A percentile compares a stretch with the other conserved stretches of the same genome.
Evolutionary conservation across 2,797 vertebrate genomes (phyloP).

Genomic region (Poeciliopsis gracilis): DNA sequence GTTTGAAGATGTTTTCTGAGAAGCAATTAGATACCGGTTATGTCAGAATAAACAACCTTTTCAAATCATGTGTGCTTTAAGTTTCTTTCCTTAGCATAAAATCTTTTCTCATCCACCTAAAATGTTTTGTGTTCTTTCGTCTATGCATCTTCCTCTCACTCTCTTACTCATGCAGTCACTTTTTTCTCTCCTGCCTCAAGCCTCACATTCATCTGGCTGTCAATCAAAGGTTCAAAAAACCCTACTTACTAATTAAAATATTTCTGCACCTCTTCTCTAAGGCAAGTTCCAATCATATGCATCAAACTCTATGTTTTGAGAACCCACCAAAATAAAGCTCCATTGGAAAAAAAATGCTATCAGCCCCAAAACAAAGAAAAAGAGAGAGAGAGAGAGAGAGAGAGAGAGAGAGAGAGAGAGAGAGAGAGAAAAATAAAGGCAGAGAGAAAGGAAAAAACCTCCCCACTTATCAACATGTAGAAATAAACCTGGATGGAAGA

Average conservation of each 20-base stretch:
- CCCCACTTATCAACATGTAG: conserved; percentile 49
- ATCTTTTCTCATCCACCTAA: conserved; percentile 27
- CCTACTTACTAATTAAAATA: conserved; percentile 49
- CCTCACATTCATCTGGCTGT: conserved; percentile 56
- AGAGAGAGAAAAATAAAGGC: neutral
- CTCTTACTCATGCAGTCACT: conserved; percentile 1
- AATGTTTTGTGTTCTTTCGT: conserved; percentile 23
- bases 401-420: neutral
- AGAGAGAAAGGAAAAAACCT: conserved; percentile 11
- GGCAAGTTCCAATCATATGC: conserved; percentile 51
- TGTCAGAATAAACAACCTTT: conserved; percentile 3
- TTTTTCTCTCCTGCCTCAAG: conserved; percentile 48
- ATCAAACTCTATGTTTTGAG: conserved; percentile 50
- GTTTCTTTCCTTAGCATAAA: conserved; percentile 17
- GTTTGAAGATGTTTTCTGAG: neutral
- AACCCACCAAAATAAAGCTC: conserved; percentile 39
- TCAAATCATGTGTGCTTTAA: conserved; percentile 1
- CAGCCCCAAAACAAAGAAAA: conserved; percentile 34
- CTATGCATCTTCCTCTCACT: neutral
- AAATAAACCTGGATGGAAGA: conserved; percentile 51
- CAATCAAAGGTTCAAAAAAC: conserved; percentile 53
- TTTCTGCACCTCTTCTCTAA: conserved; percentile 50
- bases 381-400: too few species aligned
- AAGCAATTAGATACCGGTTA: neutral
- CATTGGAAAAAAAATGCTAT: conserved; percentile 46